These are phyloP conservation scores for Heliconius hewitsoni DNA, from an alignment of 1,140 invertebrate species.

Conservation along the genomic window DNA sequence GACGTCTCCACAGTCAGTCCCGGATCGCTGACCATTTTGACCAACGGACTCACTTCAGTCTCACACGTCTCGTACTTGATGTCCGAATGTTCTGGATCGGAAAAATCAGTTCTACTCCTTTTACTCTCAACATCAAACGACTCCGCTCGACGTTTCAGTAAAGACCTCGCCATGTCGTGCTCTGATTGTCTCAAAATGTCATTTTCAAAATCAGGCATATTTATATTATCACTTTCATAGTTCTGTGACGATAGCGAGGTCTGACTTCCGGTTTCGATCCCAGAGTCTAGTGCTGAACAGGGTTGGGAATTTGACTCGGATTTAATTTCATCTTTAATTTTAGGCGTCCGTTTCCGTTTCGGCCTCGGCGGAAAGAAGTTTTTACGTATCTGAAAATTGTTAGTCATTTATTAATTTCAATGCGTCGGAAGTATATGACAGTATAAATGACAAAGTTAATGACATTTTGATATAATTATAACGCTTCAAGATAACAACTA, in stretches of 20 bases:
- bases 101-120: constrained; percentile 40
- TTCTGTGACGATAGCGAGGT: not conserved
- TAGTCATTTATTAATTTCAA: constrained; percentile 25
- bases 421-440: not conserved
- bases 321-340: constrained; percentile 24
- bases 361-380: constrained; percentile 85
- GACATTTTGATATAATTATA: too few species aligned
- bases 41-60: constrained; percentile 43
- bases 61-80: not conserved
- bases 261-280: constrained; percentile 56
- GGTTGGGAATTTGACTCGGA: constrained; percentile 34
- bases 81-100: constrained; percentile 45
- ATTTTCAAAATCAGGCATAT: not conserved
- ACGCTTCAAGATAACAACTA: too few species aligned
- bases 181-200: not conserved
- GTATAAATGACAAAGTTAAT: too few species aligned
- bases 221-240: not conserved
- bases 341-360: constrained; percentile 64
- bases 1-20: constrained; percentile 47
- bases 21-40: constrained; percentile 69
- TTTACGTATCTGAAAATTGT: constrained; percentile 82
- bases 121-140: constrained; percentile 52
- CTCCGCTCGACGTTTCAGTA: constrained; percentile 51
- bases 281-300: constrained; percentile 53
- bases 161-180: not conserved